Conservation (phyloP, 2,113 vertebrate species). For the Orycteropus afer region DNA sequence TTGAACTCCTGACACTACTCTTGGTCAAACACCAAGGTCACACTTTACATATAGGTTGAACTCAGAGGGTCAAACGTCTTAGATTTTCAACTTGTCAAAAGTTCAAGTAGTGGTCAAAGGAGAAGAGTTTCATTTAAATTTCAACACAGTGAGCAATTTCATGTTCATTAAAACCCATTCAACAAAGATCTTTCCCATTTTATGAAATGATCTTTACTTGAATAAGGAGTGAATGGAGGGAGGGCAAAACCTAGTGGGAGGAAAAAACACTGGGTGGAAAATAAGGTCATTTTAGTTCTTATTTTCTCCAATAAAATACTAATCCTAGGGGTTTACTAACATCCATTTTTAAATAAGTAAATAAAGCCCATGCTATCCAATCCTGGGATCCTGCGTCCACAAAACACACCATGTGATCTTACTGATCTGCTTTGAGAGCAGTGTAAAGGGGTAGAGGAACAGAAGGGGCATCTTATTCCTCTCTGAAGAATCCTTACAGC, state of each 20-base stretch:
- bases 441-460: background rate
- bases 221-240: background rate
- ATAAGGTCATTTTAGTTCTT: slow-evolving; percentile 28
- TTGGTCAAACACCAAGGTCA: background rate
- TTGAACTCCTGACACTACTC: background rate
- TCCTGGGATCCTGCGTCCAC: background rate
- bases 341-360: background rate
- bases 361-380: background rate
- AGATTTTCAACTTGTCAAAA: slow-evolving; percentile 4
- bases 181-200: background rate
- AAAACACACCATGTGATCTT: background rate
- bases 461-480: background rate
- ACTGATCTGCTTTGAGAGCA: background rate
- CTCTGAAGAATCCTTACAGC: background rate
- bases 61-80: background rate
- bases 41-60: background rate
- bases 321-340: background rate
- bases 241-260: background rate
- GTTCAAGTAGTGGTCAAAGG: background rate
- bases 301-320: slow-evolving; percentile 1
- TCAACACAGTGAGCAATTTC: slow-evolving; percentile 17
- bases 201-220: slow-evolving; percentile 20
- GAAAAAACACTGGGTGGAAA: background rate
- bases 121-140: slow-evolving; percentile 28
- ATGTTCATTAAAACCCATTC: slow-evolving; percentile 30